These are phyloP conservation scores for Microctenopoma steveboyesi DNA, from an alignment of 2,797 vertebrate species.

Conservation along the genomic window DNA sequence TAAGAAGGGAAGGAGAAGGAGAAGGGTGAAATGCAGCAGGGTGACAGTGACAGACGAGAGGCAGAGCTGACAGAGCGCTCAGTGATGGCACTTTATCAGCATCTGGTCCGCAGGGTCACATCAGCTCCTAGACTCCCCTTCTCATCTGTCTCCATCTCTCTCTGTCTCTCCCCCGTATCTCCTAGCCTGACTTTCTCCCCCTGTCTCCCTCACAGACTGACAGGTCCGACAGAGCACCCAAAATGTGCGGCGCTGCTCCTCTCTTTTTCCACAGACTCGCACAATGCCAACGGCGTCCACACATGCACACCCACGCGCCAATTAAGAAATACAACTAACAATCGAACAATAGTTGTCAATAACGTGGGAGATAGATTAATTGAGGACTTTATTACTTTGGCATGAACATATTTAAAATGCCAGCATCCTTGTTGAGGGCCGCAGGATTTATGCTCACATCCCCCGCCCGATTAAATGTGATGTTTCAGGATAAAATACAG, in stretches of 20 bases:
- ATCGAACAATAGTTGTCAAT: slow-evolving; percentile 59
- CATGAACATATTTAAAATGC: slow-evolving; percentile 76
- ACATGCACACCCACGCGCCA: slow-evolving; percentile 15
- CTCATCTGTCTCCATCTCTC: slow-evolving; percentile 65
- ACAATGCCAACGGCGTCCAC: slow-evolving; percentile 3
- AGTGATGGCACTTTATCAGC: slow-evolving; percentile 75
- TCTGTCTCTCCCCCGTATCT: slow-evolving; percentile 36
- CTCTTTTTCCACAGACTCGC: slow-evolving; percentile 7
- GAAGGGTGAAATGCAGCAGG: slow-evolving; percentile 32
- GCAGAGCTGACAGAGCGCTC: slow-evolving; percentile 67
- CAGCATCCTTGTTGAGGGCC: slow-evolving; percentile 53
- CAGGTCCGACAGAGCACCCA: slow-evolving; percentile 47
- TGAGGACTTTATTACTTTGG: slow-evolving; percentile 64
- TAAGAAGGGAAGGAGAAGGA: neutral
- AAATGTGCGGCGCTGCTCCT: slow-evolving; percentile 24
- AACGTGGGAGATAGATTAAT: slow-evolving; percentile 55
- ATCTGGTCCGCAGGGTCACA: slow-evolving; percentile 71
- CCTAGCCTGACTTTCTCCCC: slow-evolving; percentile 38
- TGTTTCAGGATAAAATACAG: slow-evolving; percentile 74
- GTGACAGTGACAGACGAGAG: slow-evolving; percentile 74
- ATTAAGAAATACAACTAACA: slow-evolving; percentile 54
- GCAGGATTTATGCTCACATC: slow-evolving; percentile 66
- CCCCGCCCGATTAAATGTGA: slow-evolving; percentile 70
- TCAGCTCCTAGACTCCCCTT: slow-evolving; percentile 55
- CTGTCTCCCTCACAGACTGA: slow-evolving; percentile 39